These are phyloP conservation scores for Vulpes lagopus DNA, from an alignment of 2,113 vertebrate species.

Conservation along the genomic window DNA sequence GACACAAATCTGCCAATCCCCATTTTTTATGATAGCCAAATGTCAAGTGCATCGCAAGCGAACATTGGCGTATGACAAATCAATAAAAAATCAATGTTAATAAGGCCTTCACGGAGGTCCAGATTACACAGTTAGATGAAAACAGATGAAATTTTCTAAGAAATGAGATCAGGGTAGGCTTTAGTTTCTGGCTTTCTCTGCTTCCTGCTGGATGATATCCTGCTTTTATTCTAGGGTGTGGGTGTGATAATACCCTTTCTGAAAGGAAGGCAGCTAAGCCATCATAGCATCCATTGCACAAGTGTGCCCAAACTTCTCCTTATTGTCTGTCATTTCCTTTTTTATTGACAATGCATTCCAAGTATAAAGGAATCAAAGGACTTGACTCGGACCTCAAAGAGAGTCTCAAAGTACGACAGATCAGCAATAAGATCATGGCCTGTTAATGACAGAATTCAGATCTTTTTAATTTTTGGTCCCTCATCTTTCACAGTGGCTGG, in stretches of 20 bases:
- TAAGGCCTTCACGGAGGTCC: conserved; percentile 18
- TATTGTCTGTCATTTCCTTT: background rate
- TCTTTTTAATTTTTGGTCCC: background rate
- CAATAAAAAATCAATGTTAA: conserved; percentile 64
- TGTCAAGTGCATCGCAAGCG: conserved; percentile 63
- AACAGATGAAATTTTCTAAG: conserved; percentile 49
- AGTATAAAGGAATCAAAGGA: background rate
- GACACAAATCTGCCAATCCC: conserved; percentile 47
- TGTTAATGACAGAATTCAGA: background rate
- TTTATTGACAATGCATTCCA: background rate
- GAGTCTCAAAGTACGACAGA: background rate
- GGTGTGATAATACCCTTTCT: background rate
- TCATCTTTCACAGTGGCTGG: background rate
- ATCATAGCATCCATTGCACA: background rate
- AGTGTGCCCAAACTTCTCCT: background rate
- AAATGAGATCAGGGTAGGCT: conserved; percentile 46
- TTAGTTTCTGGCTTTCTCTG: background rate
- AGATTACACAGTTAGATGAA: conserved; percentile 34
- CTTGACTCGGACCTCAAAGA: background rate
- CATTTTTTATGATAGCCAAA: conserved; percentile 72
- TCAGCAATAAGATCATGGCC: background rate
- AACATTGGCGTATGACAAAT: conserved; percentile 67
- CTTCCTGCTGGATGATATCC: background rate
- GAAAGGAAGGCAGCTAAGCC: background rate
- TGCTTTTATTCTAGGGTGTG: background rate